Conservation (phyloP, 1,140 invertebrate genomes). For the Drosophila rhopaloa region DNA sequence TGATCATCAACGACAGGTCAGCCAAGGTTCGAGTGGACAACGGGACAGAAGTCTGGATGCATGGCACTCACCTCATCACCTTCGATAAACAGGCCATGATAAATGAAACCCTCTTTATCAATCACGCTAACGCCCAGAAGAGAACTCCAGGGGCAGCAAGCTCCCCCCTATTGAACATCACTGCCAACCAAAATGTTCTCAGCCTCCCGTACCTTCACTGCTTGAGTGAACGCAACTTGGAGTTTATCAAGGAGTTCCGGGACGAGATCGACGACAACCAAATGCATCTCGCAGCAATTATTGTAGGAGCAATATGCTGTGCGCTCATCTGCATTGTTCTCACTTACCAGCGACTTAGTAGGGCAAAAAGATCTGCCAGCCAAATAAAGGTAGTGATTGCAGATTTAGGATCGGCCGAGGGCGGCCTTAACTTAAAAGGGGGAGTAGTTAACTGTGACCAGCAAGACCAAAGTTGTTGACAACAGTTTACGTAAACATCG, state of each 20-base stretch:
- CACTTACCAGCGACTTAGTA: background rate
- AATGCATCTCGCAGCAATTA: too few relatives aligned
- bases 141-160: background rate
- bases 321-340: too few relatives aligned
- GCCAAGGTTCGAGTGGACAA: conserved; percentile 30
- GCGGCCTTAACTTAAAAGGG: conserved; percentile 1
- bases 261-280: background rate
- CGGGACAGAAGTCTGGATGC: conserved; percentile 13
- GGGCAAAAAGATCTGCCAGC: background rate
- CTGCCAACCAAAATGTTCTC: background rate
- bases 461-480: too few relatives aligned
- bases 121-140: conserved; percentile 1
- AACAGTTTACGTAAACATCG: too few relatives aligned
- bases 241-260: background rate
- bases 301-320: background rate
- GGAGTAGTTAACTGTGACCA: background rate
- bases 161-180: conserved; percentile 4
- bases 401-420: background rate
- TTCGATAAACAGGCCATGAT: conserved; percentile 15
- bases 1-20: conserved; percentile 7
- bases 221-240: conserved; percentile 7
- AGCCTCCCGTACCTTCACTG: background rate
- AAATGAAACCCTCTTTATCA: conserved; percentile 15
- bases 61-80: conserved; percentile 28
- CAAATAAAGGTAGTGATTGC: background rate